These are phyloP conservation scores for Philhelius pedissequus DNA, from an alignment of 2,888 invertebrate genomes.

Conservation along the genomic window DNA sequence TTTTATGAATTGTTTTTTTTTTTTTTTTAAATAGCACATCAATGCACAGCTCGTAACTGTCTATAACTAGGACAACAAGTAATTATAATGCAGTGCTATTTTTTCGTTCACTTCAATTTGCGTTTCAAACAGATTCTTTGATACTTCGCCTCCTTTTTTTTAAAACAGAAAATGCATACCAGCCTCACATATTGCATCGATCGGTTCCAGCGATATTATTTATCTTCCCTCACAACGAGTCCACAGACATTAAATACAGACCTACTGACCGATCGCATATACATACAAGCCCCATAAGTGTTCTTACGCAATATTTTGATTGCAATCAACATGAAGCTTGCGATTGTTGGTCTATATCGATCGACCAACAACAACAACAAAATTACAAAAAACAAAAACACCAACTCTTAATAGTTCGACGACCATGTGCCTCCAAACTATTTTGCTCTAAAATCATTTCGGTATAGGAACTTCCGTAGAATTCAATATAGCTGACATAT, in stretches of 20 bases:
- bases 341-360: neutral
- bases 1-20: too few species aligned
- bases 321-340: constrained; percentile 15
- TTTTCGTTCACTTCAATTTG: neutral
- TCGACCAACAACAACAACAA: neutral
- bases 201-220: constrained; percentile 24
- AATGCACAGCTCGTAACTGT: neutral
- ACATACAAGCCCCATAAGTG: neutral
- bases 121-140: neutral
- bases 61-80: constrained; percentile 38
- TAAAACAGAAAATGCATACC: neutral
- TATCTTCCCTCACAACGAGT: constrained; percentile 30
- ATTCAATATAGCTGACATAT: constrained; percentile 37
- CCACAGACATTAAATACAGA: neutral
- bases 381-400: neutral
- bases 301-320: constrained; percentile 54
- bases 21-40: neutral
- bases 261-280: constrained; percentile 48
- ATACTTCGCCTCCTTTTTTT: neutral
- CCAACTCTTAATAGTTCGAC: neutral
- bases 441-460: constrained; percentile 24
- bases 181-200: neutral
- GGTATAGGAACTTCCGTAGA: constrained; percentile 52
- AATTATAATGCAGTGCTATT: neutral
- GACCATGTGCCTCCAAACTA: constrained; percentile 8